Percentiles rank a stretch among this genome's conserved stretches.
Conservation (phyloP, 2,888 invertebrate genomes). For the Drosophila mulleri region DNA sequence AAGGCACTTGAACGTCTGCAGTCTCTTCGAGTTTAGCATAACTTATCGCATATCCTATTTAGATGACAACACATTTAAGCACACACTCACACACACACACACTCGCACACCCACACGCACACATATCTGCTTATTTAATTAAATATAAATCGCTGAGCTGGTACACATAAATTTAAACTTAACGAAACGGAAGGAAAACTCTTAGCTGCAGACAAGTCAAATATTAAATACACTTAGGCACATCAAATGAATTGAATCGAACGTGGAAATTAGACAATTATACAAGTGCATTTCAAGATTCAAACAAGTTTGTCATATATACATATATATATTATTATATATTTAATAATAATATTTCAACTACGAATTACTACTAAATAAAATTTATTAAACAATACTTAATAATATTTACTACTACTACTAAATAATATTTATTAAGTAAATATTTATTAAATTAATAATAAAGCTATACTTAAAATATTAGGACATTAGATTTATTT, state of each 20-base stretch:
- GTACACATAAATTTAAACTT: conserved; percentile 68
- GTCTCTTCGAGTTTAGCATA: conserved; percentile 51
- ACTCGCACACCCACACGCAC: conserved; percentile 13
- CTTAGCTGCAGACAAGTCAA: conserved; percentile 3
- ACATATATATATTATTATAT: too few species aligned
- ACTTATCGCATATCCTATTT: conserved; percentile 76
- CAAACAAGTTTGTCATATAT: not conserved
- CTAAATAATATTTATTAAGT: too few species aligned
- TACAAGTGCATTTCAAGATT: not conserved
- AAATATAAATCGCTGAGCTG: conserved; percentile 72
- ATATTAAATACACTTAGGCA: conserved; percentile 23
- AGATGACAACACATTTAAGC: conserved; percentile 54
- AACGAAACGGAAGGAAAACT: conserved; percentile 24
- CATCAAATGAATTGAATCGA: not conserved
- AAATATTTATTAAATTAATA: too few species aligned
- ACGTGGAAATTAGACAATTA: not conserved
- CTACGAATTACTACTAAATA: too few species aligned
- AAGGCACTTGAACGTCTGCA: conserved; percentile 51
- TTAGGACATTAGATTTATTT: too few species aligned
- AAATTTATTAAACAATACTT: too few species aligned
- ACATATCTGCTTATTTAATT: conserved; percentile 61
- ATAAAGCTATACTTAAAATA: too few species aligned
- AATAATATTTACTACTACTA: too few species aligned
- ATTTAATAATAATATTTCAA: too few species aligned
- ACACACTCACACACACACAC: conserved; percentile 19